Conservation (phyloP, 2,797 vertebrate genomes). For the Myiotriccus ornatus region DNA sequence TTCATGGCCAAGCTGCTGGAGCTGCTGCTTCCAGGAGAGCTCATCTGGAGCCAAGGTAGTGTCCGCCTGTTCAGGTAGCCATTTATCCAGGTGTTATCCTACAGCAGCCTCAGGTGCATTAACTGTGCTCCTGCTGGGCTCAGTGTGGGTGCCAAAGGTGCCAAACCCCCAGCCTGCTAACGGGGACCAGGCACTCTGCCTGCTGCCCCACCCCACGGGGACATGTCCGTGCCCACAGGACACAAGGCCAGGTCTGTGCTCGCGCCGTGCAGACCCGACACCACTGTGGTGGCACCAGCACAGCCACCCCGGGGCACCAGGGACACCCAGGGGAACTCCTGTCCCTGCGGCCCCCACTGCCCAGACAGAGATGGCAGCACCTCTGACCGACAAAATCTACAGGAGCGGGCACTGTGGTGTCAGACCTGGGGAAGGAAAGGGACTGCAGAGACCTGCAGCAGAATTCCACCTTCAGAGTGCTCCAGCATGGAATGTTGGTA, state of each 20-base stretch:
- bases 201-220: not conserved
- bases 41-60: not conserved
- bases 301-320: not conserved
- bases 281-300: not conserved
- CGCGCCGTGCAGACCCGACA: rapidly evolving
- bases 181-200: not conserved
- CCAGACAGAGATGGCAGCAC: not conserved
- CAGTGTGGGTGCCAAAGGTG: not conserved
- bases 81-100: not conserved
- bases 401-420: not conserved
- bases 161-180: not conserved
- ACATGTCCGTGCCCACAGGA: not conserved
- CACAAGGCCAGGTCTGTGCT: rapidly evolving
- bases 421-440: not conserved
- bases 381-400: not conserved
- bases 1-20: not conserved
- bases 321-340: not conserved
- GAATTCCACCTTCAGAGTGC: not conserved
- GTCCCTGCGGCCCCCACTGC: not conserved
- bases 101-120: not conserved
- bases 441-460: not conserved
- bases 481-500: not conserved
- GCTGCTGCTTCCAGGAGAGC: not conserved
- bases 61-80: not conserved
- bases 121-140: not conserved